Percentiles rank a stretch among this genome's conserved stretches.
Conservation (phyloP, 1,140 invertebrate genomes). For the Trinorchestia longiramus region DNA sequence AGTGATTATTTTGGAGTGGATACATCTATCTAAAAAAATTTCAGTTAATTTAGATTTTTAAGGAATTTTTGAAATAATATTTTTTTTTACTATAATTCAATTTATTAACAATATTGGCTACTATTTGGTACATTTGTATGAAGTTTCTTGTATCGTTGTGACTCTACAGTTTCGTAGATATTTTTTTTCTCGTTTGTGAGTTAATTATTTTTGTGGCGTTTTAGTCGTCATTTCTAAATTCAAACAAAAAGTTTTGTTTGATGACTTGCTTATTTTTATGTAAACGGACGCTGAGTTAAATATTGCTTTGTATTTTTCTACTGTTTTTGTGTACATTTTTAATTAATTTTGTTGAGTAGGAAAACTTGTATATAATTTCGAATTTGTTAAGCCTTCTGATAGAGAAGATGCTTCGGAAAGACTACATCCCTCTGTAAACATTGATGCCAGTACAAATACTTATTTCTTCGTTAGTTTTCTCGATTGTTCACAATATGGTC, state of each 20-base stretch:
- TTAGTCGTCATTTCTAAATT: neutral
- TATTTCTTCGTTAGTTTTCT: neutral
- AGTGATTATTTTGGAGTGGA: no score
- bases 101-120: no score
- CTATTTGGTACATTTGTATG: no score
- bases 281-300: neutral
- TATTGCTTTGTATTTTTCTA: neutral
- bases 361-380: neutral
- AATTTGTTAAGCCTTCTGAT: neutral
- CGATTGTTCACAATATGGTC: neutral
- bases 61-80: no score
- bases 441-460: neutral
- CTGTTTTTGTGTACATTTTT: neutral
- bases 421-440: neutral
- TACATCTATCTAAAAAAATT: no score
- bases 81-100: no score
- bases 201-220: neutral
- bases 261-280: neutral
- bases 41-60: no score
- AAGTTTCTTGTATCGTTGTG: neutral
- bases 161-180: neutral
- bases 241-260: neutral
- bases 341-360: neutral
- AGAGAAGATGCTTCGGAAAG: neutral
- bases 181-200: neutral